Base-by-base conservation (phyloP, 2,797 vertebrate genomes). In the Danio albolineatus region DNA sequence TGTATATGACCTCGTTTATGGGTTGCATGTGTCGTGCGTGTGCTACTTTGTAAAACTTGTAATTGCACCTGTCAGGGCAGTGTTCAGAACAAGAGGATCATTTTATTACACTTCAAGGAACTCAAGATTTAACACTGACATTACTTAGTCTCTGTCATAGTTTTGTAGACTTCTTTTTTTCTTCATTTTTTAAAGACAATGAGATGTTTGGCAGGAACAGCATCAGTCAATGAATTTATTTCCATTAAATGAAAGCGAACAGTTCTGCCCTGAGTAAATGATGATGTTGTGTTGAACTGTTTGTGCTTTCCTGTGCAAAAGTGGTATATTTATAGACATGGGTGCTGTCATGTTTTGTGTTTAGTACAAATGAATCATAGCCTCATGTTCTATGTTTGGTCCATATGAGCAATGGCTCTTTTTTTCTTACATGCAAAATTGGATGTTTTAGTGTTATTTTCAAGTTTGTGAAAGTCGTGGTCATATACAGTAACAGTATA, bases 11-110 rank as follows among this genome's bases (percentile, higher is more conserved):
- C 2, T 13, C 17, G 10, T 12, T 21, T 21, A 43, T 10, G 13
- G 39, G 17, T 57, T 57, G 39, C 13, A 1, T 57, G 12, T 56
- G 7, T 44, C 7, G 10, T 57, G 39, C 12, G 13, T 48, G 43
- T 28, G 43, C 14, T 73, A n/a, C 19, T 73, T 59, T 73, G 43
- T 44, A 73, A 44, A 73, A 59, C 54, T 28, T 59, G 13, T 36
- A 16, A 62, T 21, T 39, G 12, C 36, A 41, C 9, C 48, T 9
- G 39, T 62, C 60, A 48, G 14, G 10, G 7, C 28, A 39, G 19
- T 48, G 14, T 38, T 10, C 0, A n/a, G 6, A 13, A 76, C 1
- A 36, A 38, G 43, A 48, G 44, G 17, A 17, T 62, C n/a, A n/a
- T 62, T 17, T 62, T 28, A 5, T 16, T 10, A 39, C 28, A 36